Base-by-base conservation (phyloP, 2,888 invertebrate species). In the Oxystoma pomonae region DNA sequence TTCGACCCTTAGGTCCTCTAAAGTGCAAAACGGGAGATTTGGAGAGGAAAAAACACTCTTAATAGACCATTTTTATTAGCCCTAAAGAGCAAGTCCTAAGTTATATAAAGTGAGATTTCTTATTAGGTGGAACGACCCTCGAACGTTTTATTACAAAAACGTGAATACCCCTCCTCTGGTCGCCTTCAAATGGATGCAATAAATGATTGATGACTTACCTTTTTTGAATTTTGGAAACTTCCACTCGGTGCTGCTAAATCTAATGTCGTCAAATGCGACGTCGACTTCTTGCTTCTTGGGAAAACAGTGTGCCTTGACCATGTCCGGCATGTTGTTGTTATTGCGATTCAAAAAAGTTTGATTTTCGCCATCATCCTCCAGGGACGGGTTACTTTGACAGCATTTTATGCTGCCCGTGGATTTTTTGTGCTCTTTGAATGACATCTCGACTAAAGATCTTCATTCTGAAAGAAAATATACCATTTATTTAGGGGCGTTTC, bases 251-350 rank as follows among this genome's bases (percentile, higher is more conserved):
- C 90, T 83, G 2, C 82, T 78, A 73, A 88, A 92, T 1, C 84
- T 83, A 35, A 92, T 83, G 72, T 91, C 83, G 62, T 83, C 83
- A 75, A 92, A 92, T 67, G 86, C 83, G 61, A 92, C 78, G 69
- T 90, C 84, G 62, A 92, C 83, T 12, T 87, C 85, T 55, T 86
- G 84, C 68, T 90, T 83, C 69, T 77, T 80, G 16, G 84, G 83
- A 62, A 86, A 85, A 49, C 65, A 22, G 60, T 81, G 78, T 35
- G 79, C 81, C 63, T 79, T 78, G 63, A 77, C 58, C 60, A 65
- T 69, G 7, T 69, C 64, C 53, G 67, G 65, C 16, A 59, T 60
- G 49, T 70, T 70, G 56, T 71, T 69, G 65, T 76, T 75, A 62
- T 76, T 76, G 60, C 70, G 35, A 64, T 65, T 62, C 20, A 66